Base-by-base conservation (phyloP, 2,888 invertebrate genomes). In the Campoplex nolae region DNA sequence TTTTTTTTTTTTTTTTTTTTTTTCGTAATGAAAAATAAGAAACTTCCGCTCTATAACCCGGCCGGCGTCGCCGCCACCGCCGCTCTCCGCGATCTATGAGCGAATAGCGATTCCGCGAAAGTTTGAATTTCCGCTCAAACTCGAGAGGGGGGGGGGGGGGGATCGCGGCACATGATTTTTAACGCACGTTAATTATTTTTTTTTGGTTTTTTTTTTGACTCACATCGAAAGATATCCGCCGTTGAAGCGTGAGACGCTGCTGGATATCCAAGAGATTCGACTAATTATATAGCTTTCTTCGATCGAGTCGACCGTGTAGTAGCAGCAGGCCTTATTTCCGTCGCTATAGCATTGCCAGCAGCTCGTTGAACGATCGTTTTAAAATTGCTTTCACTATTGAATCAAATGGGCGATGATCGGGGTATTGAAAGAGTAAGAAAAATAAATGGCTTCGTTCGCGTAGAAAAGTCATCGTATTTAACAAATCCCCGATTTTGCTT, bases 51-150 rank as follows among this genome's bases (percentile, higher is more conserved):
- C 76, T 62, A 18, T 38, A 23, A 23, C 23, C 23, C 23, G 23
- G 23, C 23, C 23, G 23, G 23, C 23, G 23, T 23, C 23, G 23
- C 38, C 38, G 28, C 11, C 62, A 71, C 32, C 42, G 65, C 28
- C 54, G 35, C 82, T 68, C 65, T 65, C 54, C 8, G 8, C 51
- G 62, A 51, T 67, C 23, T 62, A 28, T 48, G n/a, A 35, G 38
- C 28, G 81, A 83, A 81, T 86, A 73, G 79, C 62, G 76, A 70
- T 45, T 58, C 45, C 77, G 84, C 84, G 83, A 84, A 87, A 88
- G 84, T 83, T 78, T 68, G 83, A 70, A 85, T 83, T 85, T 88
- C 88, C 88, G 74, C 81, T 80, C 76, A 45, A 45, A 45, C 54
- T 54, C 28, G 68, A 9, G 45, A 13, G 28, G 11, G 11, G 28